Evolutionary conservation across 2,888 invertebrate species (phyloP).

Genomic region (Abrostola tripartita): DNA sequence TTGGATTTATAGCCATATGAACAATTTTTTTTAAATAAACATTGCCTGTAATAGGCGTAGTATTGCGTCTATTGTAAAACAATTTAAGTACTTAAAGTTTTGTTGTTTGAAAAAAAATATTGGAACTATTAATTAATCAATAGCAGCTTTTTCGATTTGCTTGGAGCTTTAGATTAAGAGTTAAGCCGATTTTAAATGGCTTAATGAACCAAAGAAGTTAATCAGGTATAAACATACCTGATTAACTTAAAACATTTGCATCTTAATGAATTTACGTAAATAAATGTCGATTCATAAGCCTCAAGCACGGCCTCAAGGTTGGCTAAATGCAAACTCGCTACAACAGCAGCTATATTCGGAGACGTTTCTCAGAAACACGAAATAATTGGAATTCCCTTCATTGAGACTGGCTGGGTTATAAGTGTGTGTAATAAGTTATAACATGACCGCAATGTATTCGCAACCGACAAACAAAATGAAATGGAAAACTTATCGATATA

Average conservation of each 20-base stretch:
- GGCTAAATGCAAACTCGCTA: slow-evolving; percentile 23
- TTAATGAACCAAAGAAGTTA: too few relatives aligned
- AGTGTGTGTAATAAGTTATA: slow-evolving; percentile 37
- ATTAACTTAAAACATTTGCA: too few relatives aligned
- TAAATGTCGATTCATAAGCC: slow-evolving; percentile 25
- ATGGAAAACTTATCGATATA: slow-evolving; percentile 28
- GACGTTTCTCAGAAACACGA: slow-evolving; percentile 42
- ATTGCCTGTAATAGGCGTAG: not conserved
- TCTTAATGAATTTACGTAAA: slow-evolving; percentile 20
- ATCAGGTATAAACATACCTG: slow-evolving; percentile 13
- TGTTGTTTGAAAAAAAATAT: too few relatives aligned
- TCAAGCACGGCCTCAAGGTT: slow-evolving; percentile 41
- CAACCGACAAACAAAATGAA: slow-evolving; percentile 27
- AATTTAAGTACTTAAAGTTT: too few relatives aligned
- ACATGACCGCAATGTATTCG: slow-evolving; percentile 27
- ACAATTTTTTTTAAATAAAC: slow-evolving; percentile 34
- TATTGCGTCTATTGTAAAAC: not conserved
- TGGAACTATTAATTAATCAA: too few relatives aligned
- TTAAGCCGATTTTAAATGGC: too few relatives aligned
- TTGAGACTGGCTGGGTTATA: slow-evolving; percentile 27
- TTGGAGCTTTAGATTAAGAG: too few relatives aligned
- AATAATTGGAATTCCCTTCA: slow-evolving; percentile 38
- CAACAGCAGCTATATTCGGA: slow-evolving; percentile 41
- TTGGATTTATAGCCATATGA: slow-evolving; percentile 32
- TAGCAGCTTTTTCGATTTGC: too few relatives aligned